These are phyloP conservation scores for Poeciliopsis gracilis DNA, from an alignment of 2,797 vertebrate species.

Conservation along the genomic window DNA sequence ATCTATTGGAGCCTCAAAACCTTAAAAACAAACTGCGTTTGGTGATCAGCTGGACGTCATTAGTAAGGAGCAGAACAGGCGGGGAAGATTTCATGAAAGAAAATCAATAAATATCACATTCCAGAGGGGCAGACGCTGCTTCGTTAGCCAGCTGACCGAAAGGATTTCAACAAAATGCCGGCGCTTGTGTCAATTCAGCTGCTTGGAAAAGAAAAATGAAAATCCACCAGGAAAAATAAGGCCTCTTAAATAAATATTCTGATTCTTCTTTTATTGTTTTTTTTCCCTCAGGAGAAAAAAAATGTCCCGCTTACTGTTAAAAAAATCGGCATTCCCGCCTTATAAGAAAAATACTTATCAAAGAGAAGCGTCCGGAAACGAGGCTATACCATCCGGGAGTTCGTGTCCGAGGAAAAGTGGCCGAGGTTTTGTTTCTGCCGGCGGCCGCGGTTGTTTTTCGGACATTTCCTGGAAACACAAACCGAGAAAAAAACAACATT, in stretches of 20 bases:
- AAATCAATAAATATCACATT: slow-evolving; percentile 86
- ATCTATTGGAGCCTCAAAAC: slow-evolving; percentile 78
- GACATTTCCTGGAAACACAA: slow-evolving; percentile 85
- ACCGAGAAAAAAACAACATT: not conserved
- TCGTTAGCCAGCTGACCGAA: slow-evolving; percentile 69
- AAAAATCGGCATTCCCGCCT: slow-evolving; percentile 85
- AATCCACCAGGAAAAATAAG: slow-evolving; percentile 78
- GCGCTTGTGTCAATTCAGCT: slow-evolving; percentile 26
- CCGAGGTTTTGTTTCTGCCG: slow-evolving; percentile 96
- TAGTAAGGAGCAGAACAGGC: slow-evolving; percentile 43
- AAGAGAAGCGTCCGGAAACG: slow-evolving; percentile 69
- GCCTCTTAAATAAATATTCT: slow-evolving; percentile 93
- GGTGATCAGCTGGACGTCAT: slow-evolving; percentile 73
- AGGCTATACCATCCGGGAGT: slow-evolving; percentile 94
- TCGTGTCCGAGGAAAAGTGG: slow-evolving; percentile 95
- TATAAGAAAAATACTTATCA: slow-evolving; percentile 86
- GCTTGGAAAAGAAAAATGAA: slow-evolving; percentile 41
- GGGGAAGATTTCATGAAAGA: slow-evolving; percentile 20
- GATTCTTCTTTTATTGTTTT: slow-evolving; percentile 53
- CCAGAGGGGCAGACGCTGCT: slow-evolving; percentile 79
- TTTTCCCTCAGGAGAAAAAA: slow-evolving; percentile 45
- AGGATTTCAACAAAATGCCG: slow-evolving; percentile 41
- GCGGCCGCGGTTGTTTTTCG: slow-evolving; percentile 93
- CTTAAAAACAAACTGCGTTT: slow-evolving; percentile 59
- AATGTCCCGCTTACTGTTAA: slow-evolving; percentile 70